A percentile compares a stretch with the other conserved stretches of the same genome.
Conservation (phyloP, 2,888 invertebrate genomes). For the Hirtodrosophila duncani region DNA sequence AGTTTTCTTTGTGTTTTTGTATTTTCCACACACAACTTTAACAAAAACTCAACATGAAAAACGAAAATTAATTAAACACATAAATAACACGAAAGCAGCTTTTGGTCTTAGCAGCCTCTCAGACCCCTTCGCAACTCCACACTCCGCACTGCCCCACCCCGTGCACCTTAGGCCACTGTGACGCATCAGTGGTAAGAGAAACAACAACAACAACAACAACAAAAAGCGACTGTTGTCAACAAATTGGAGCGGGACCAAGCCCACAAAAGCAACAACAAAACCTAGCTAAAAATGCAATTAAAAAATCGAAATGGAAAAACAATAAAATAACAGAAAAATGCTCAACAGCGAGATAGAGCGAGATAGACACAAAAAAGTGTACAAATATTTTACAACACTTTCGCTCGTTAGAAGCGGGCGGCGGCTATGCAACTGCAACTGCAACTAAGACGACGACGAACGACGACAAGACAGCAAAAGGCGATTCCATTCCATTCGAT, state of each 20-base stretch:
- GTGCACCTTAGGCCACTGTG: conserved; percentile 62
- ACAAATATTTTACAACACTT: conserved; percentile 68
- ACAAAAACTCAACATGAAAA: conserved; percentile 25
- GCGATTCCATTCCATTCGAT: too few relatives aligned
- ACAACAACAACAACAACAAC: conserved; percentile 16
- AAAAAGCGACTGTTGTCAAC: conserved; percentile 48
- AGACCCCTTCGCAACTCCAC: neutral
- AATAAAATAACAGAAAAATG: conserved; percentile 57
- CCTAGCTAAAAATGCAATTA: conserved; percentile 34
- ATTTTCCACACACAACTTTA: conserved; percentile 32
- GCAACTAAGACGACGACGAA: too few relatives aligned
- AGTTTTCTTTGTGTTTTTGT: conserved; percentile 44
- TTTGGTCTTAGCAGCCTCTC: too few relatives aligned
- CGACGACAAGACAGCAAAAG: too few relatives aligned
- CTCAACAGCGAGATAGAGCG: conserved; percentile 13
- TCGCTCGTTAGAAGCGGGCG: conserved; percentile 72
- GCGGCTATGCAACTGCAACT: conserved; percentile 15
- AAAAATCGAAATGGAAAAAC: conserved; percentile 50
- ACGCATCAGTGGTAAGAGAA: conserved; percentile 48
- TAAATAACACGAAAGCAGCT: conserved; percentile 59
- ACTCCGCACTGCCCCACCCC: conserved; percentile 8
- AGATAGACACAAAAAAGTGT: conserved; percentile 8
- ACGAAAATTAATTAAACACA: conserved; percentile 60
- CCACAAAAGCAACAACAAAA: conserved; percentile 36
- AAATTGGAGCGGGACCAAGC: conserved; percentile 72